Evolutionary conservation across 2,113 vertebrate species (phyloP).

Genomic region (Hassar affinis): DNA sequence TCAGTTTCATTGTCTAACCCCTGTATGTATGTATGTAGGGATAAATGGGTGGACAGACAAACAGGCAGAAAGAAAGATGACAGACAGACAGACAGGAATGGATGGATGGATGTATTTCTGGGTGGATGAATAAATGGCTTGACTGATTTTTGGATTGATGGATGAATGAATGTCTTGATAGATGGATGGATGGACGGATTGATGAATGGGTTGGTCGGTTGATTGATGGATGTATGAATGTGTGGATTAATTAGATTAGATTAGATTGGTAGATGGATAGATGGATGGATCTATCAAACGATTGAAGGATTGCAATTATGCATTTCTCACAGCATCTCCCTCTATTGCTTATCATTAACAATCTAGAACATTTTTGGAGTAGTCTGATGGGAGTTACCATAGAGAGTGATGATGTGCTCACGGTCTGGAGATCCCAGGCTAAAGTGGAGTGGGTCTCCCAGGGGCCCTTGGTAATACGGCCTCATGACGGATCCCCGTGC

Average conservation of each 20-base stretch:
- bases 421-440: slow-evolving; percentile 44
- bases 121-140: not conserved
- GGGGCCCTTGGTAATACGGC: slow-evolving; percentile 76
- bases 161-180: not conserved
- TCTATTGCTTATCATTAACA: not conserved
- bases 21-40: not conserved
- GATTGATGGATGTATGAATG: not conserved
- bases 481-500: slow-evolving; percentile 74
- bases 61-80: too few species aligned
- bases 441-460: slow-evolving; percentile 68
- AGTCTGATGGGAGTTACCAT: slow-evolving; percentile 50
- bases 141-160: not conserved
- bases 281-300: not conserved
- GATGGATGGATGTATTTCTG: not conserved
- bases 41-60: not conserved
- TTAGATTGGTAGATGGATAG: not conserved
- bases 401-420: slow-evolving; percentile 55
- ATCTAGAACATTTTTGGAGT: not conserved
- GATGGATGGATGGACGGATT: not conserved
- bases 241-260: not conserved
- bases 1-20: too few species aligned
- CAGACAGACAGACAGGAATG: too few species aligned
- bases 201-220: not conserved
- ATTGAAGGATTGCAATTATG: not conserved
- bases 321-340: not conserved